phyloP scores from a whole-genome alignment of 2,888 invertebrate genomes.

The Clivina fossor region DNA sequence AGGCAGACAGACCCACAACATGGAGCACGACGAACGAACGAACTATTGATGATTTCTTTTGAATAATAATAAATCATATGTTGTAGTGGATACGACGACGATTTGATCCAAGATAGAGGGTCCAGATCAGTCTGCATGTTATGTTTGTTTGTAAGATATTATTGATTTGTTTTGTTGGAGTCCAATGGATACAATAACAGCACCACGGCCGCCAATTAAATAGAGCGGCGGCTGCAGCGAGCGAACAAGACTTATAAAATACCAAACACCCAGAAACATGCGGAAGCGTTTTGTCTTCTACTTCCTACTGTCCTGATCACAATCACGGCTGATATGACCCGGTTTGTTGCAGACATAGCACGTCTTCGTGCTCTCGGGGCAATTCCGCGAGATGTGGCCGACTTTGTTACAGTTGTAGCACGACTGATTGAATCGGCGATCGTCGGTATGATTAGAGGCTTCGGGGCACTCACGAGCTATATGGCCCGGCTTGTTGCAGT shows the following conservation, averaged over 20 bases:
- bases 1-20: constrained; percentile 2
- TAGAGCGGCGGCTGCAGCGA: neutral
- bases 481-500: constrained; percentile 92
- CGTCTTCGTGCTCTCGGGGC: constrained; percentile 81
- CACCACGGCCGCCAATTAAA: constrained; percentile 8
- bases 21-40: neutral
- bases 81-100: too few species aligned
- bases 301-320: constrained; percentile 74
- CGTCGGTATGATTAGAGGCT: constrained; percentile 59
- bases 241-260: constrained; percentile 29
- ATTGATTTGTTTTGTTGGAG: constrained; percentile 1
- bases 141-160: too few species aligned
- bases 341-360: constrained; percentile 93
- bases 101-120: constrained; percentile 6
- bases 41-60: too few species aligned
- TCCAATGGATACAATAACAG: constrained; percentile 29
- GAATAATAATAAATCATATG: too few species aligned
- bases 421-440: constrained; percentile 63
- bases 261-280: constrained; percentile 33
- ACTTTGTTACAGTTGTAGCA: constrained; percentile 95
- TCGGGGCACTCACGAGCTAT: constrained; percentile 85
- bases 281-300: constrained; percentile 38
- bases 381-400: constrained; percentile 87
- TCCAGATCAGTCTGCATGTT: constrained; percentile 11
- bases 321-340: constrained; percentile 88